Evolutionary conservation across 2,888 invertebrate species (phyloP).

Genomic region (Chloroclysta siterata): DNA sequence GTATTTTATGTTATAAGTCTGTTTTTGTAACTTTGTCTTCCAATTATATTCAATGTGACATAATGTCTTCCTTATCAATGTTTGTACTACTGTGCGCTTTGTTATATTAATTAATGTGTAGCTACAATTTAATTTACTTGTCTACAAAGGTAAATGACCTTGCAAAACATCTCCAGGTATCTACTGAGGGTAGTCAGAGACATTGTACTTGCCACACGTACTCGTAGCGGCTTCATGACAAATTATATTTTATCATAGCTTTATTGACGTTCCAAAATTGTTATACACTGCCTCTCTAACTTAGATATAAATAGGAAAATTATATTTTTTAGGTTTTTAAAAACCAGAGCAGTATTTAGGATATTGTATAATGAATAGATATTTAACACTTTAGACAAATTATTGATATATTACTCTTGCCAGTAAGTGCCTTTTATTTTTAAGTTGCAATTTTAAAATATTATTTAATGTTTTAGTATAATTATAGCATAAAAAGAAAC

Average conservation of each 20-base stretch:
- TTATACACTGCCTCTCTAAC: not conserved
- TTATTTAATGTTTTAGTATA: slow-evolving; percentile 2
- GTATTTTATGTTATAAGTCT: not conserved
- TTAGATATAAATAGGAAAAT: slow-evolving; percentile 1
- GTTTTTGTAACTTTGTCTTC: slow-evolving; percentile 35
- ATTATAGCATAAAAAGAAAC: slow-evolving; percentile 8
- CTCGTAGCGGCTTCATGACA: slow-evolving; percentile 2
- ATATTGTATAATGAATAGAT: slow-evolving; percentile 5
- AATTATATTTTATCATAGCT: not conserved
- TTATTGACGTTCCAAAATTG: not conserved
- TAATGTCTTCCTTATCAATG: slow-evolving; percentile 29
- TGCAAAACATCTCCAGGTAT: not conserved
- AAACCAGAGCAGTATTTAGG: slow-evolving; percentile 30
- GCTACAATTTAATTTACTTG: no score
- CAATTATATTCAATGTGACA: slow-evolving; percentile 33
- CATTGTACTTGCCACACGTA: not conserved
- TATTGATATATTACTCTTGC: slow-evolving; percentile 52
- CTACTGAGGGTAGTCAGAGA: not conserved
- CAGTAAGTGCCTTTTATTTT: slow-evolving; percentile 56
- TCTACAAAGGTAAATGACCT: not conserved
- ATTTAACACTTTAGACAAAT: slow-evolving; percentile 12
- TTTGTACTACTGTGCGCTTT: not conserved
- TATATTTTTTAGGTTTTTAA: slow-evolving; percentile 17
- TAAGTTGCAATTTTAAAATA: not conserved
- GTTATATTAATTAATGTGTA: not conserved